Conservation (phyloP, 2,113 vertebrate species). For the Scartelaos histophorus region DNA sequence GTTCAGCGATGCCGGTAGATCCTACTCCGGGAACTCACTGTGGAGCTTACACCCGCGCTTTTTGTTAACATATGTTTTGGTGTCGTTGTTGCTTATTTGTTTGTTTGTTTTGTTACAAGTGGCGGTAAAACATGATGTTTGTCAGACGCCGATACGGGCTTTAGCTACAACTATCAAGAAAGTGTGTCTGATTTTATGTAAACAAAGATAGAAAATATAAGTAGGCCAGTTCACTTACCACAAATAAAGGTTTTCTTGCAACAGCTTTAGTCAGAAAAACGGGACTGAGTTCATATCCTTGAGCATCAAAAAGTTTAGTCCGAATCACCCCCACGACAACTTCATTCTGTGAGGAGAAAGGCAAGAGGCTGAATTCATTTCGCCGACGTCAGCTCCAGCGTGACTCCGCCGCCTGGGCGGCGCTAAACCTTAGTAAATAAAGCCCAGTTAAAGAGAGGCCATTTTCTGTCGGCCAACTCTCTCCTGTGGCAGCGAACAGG, state of each 20-base stretch:
- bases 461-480: slow-evolving; percentile 1
- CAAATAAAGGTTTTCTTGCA: slow-evolving; percentile 27
- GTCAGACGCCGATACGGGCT: slow-evolving; percentile 14
- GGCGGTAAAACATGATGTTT: not conserved
- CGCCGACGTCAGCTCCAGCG: slow-evolving; percentile 56
- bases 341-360: slow-evolving; percentile 66
- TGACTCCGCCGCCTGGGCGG: slow-evolving; percentile 59
- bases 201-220: not conserved
- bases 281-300: slow-evolving; percentile 45
- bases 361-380: slow-evolving; percentile 55
- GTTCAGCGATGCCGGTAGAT: slow-evolving; percentile 53
- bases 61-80: not conserved
- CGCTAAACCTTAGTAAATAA: slow-evolving; percentile 49
- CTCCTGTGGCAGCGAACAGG: fast-evolving
- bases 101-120: not conserved
- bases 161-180: slow-evolving; percentile 1
- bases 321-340: slow-evolving; percentile 56
- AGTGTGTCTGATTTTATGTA: not conserved
- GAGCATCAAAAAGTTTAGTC: slow-evolving; percentile 55
- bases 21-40: slow-evolving; percentile 1
- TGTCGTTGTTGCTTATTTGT: not conserved
- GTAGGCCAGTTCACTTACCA: slow-evolving; percentile 41
- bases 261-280: not conserved
- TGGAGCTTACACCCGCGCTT: not conserved
- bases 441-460: slow-evolving; percentile 41